Base-by-base conservation (phyloP, 1,140 invertebrate genomes). In the Tribolium madens region DNA sequence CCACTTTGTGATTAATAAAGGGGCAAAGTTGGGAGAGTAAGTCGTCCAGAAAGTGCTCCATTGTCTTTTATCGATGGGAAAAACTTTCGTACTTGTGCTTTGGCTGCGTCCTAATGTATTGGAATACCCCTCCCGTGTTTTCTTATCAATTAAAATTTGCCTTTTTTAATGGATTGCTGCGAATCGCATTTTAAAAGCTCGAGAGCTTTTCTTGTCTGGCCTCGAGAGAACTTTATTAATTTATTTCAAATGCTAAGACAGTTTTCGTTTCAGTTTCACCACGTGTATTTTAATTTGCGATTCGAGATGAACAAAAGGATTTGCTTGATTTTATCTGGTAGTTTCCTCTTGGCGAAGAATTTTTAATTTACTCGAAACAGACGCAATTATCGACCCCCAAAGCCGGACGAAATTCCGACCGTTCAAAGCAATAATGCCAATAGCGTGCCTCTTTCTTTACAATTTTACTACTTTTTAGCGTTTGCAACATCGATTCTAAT, bases 291-390 rank as follows among this genome's bases (percentile, higher is more conserved):
- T 70, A 71, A 48, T 71, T 15, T 9, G 26, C 46, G 36, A 18
- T 70, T 36, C 33, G 2, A 71, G 10, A 14, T 33, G 26, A 5
- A 33, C n/a, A 9, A 50, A 31, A 26, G 57, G 26, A 33, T 64
- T 64, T 64, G 57, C 14, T 57, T 57, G 52, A 57, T 57, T 57
- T 57, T 57, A 57, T 57, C n/a, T n/a, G n/a, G n/a, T 18, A 26
- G 21, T 5, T 26, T 5, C 2, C 26, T 33, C 14, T 13, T 7
- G 21, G 13, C 7, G 0, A 14, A 12, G 57, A 64, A 33, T 33
- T 64, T 64, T 64, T 64, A 31, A 64, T 64, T 64, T 64, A 33
- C 26, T 26, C 21, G 26, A 64, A 64, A 64, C 57, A 64, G 21
- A 64, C 57, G 57, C 57, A 64, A 64, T 64, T 64, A 64, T 64